Evolutionary conservation across 2,888 invertebrate species (phyloP).

Genomic region (Acanthoscelides obtectus): DNA sequence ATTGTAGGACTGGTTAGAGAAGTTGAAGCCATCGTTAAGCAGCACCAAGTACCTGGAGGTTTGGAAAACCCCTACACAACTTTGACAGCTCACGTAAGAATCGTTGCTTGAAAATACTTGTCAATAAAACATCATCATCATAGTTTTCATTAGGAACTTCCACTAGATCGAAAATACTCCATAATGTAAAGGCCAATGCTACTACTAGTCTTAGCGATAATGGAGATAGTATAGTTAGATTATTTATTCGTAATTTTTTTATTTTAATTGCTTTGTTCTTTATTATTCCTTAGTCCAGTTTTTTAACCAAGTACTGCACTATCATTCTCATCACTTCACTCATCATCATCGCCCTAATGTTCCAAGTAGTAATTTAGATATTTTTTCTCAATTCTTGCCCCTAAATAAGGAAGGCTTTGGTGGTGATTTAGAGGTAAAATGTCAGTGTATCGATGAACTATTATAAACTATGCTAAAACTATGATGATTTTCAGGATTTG

Average conservation of each 20-base stretch:
- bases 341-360: slow-evolving; percentile 7
- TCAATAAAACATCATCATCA: not conserved
- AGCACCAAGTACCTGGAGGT: slow-evolving; percentile 93
- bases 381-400: slow-evolving; percentile 18
- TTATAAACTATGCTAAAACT: not conserved
- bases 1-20: slow-evolving; percentile 93
- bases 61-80: slow-evolving; percentile 98
- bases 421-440: slow-evolving; percentile 50
- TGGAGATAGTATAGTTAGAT: no score
- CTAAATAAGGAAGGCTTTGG: slow-evolving; percentile 49
- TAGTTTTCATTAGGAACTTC: not conserved
- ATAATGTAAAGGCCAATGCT: no score
- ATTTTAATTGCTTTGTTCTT: no score
- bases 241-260: no score
- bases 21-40: slow-evolving; percentile 91
- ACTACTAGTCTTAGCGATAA: no score
- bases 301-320: not conserved
- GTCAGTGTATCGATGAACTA: not conserved
- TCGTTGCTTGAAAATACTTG: not conserved
- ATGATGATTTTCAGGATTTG: slow-evolving; percentile 61
- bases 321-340: slow-evolving; percentile 6
- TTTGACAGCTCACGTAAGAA: slow-evolving; percentile 83
- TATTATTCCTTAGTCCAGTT: not conserved
- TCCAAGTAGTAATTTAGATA: slow-evolving; percentile 1
- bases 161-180: no score